Base-by-base conservation (phyloP, 2,113 vertebrate species). In the Maccullochella peelii region DNA sequence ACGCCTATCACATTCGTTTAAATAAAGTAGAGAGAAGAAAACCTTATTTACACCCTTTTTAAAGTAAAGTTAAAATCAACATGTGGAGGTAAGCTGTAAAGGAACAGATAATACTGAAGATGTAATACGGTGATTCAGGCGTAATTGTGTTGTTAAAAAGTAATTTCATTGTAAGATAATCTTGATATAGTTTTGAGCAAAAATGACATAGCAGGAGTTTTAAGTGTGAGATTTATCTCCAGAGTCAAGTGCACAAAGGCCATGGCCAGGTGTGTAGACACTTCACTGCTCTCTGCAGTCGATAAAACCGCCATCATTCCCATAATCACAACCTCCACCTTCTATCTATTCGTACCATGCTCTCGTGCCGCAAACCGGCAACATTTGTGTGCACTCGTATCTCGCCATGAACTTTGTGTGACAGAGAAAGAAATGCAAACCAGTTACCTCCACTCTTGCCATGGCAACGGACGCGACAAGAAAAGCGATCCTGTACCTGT, bases 401-500 rank as follows among this genome's bases (percentile, higher is more conserved):
- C 92, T 93, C 25, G 73, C 91, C 88, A 86, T 96, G 95, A 97
- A 96, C 94, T 96, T 95, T 94, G 92, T 87, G 90, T 92, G 91
- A 96, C 95, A 96, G 93, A 96, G 93, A 91, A 82, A 91, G 93
- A 95, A 95, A 94, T 91, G 94, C 92, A 95, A 94, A 94, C 94
- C 91, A 82, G 89, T 87, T 92, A 89, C 89, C 93, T 93, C 91
- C 90, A 86, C 88, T 91, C 93, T 94, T 93, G 93, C 93, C 95
- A 96, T 97, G 69, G 95, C 90, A 95, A 95, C 42, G 91, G 95
- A 89, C 96, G 92, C 92, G 94, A 93, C 92, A 95, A 85, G 95
- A 94, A 96, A 97, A 96, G 94, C 94, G 95, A 96, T 97, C 94
- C 92, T 86, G 86, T 95, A 95, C 94, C 95, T 89, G 92, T 95